Evolutionary conservation across 1,140 invertebrate genomes (phyloP).

Genomic region (Drosophila asahinai): DNA sequence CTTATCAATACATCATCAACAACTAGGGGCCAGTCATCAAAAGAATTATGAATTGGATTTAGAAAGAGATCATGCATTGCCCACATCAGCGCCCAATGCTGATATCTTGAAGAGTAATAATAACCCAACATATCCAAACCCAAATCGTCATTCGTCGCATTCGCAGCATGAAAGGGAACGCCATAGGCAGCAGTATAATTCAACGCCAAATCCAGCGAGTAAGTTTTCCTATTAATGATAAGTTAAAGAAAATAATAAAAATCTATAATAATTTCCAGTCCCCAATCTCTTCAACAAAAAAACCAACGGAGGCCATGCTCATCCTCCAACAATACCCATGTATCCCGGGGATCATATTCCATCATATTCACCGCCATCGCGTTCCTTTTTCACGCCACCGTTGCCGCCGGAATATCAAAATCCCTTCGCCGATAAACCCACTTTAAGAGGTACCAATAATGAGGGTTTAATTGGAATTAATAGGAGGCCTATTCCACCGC

Average conservation of each 20-base stretch:
- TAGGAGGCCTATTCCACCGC: constrained; percentile 90
- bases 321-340: constrained; percentile 85
- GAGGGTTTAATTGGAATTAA: constrained; percentile 85
- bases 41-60: constrained; percentile 88
- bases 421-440: constrained; percentile 93
- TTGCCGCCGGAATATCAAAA: constrained; percentile 91
- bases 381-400: constrained; percentile 92
- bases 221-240: constrained; percentile 43
- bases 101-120: constrained; percentile 90
- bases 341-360: constrained; percentile 88
- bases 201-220: constrained; percentile 85
- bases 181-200: constrained; percentile 75
- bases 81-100: constrained; percentile 89
- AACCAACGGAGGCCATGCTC: constrained; percentile 68
- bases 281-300: constrained; percentile 86
- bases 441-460: constrained; percentile 89
- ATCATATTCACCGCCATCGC: constrained; percentile 92
- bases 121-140: constrained; percentile 89
- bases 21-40: constrained; percentile 67
- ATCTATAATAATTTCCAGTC: constrained; percentile 45
- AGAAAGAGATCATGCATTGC: constrained; percentile 89
- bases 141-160: constrained; percentile 84
- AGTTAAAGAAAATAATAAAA: background rate
- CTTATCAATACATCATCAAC: constrained; percentile 55
- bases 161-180: constrained; percentile 75